Evolutionary conservation across 2,888 invertebrate species (phyloP).

Genomic region (Ochlodes sylvanus): DNA sequence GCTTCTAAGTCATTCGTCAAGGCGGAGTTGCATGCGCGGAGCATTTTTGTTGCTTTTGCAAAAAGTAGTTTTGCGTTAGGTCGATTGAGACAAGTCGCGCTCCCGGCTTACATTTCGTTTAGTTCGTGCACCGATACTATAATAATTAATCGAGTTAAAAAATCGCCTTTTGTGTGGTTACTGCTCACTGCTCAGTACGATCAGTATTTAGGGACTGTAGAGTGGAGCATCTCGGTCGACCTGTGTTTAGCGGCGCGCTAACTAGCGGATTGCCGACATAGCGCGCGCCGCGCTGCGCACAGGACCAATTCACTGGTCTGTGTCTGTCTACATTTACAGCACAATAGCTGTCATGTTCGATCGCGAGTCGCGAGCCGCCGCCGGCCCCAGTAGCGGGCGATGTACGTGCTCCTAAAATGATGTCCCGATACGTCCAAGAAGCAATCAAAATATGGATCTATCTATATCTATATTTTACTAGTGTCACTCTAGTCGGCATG

Average conservation of each 20-base stretch:
- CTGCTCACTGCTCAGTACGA: background rate
- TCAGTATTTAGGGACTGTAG: no score
- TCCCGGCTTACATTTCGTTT: no score
- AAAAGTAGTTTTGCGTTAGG: background rate
- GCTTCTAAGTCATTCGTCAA: background rate
- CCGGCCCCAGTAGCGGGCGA: background rate
- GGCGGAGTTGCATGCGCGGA: background rate
- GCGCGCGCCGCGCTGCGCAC: background rate
- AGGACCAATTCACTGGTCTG: slow-evolving; percentile 5
- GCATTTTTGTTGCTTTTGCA: background rate
- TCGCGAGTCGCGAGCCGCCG: background rate
- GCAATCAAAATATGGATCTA: no score
- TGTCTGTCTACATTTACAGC: background rate
- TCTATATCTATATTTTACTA: no score
- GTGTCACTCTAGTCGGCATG: no score
- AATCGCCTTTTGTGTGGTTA: background rate
- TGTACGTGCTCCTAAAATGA: no score
- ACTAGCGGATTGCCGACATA: background rate
- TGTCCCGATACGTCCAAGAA: no score
- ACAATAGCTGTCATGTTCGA: slow-evolving; percentile 15
- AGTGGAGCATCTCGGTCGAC: no score
- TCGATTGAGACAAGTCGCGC: background rate
- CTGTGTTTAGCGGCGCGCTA: no score
- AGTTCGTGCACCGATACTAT: no score
- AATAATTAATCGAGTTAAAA: no score